A percentile compares a stretch with the other conserved stretches of the same genome.
phyloP scores from a whole-genome alignment of 2,797 vertebrate species.

The Gymnopithys bicolor region DNA sequence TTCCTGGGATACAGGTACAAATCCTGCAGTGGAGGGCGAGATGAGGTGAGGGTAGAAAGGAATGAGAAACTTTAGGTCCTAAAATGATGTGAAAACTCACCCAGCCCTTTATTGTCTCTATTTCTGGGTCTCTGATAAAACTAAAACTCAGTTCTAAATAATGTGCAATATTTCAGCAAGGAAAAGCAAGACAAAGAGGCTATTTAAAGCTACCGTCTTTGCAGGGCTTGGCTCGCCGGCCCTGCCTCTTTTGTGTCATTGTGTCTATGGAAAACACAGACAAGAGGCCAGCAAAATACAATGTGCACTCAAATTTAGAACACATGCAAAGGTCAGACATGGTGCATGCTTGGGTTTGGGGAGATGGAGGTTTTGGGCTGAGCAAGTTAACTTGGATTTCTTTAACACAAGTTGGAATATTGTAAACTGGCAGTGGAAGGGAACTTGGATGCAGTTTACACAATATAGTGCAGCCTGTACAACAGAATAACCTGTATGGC shows the following conservation, averaged over 20 bases:
- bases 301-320: slow-evolving; percentile 35
- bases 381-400: background rate
- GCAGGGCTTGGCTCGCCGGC: slow-evolving; percentile 34
- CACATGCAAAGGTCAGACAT: slow-evolving; percentile 46
- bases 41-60: background rate
- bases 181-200: slow-evolving; percentile 63
- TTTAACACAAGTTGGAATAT: background rate
- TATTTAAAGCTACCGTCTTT: slow-evolving; percentile 66
- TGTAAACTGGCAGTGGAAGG: background rate
- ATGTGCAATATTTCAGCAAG: slow-evolving; percentile 11
- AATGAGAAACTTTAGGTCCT: background rate
- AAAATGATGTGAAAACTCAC: background rate
- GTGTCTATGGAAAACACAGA: slow-evolving; percentile 46
- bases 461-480: background rate
- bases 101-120: slow-evolving; percentile 54
- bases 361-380: background rate
- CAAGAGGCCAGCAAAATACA: slow-evolving; percentile 27
- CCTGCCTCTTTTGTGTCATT: slow-evolving; percentile 52
- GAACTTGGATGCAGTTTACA: background rate
- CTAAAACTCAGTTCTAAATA: background rate
- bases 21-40: accelerated
- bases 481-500: background rate
- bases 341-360: background rate
- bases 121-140: slow-evolving; percentile 54
- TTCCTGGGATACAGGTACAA: background rate